Evolutionary conservation across 2,113 vertebrate species (phyloP).

Genomic region (Agapornis roseicollis): DNA sequence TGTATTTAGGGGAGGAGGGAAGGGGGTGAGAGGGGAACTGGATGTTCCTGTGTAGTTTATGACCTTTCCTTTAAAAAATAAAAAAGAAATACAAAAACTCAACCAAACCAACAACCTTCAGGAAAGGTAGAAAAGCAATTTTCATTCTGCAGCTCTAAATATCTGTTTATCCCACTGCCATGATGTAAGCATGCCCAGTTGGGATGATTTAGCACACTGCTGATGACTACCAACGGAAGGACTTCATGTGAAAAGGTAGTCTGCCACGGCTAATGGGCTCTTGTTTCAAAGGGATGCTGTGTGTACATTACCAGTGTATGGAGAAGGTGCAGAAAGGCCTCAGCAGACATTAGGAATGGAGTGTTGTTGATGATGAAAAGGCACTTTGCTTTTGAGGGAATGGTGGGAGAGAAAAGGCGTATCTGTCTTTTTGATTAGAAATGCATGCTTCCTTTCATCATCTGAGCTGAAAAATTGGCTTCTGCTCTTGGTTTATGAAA

Average conservation of each 20-base stretch:
- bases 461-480: constrained; percentile 83
- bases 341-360: constrained; percentile 81
- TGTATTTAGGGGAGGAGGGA: background rate
- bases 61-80: constrained; percentile 21
- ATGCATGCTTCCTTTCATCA: constrained; percentile 86
- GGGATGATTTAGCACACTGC: constrained; percentile 74
- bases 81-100: background rate
- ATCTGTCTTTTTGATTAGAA: constrained; percentile 87
- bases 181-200: constrained; percentile 72
- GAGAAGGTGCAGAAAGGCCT: constrained; percentile 81
- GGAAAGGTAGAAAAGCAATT: constrained; percentile 66
- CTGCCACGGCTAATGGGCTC: constrained; percentile 80
- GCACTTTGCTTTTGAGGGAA: constrained; percentile 82
- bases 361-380: constrained; percentile 85
- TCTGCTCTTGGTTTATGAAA: constrained; percentile 84
- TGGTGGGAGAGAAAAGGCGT: constrained; percentile 79
- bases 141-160: constrained; percentile 68
- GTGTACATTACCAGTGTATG: constrained; percentile 78
- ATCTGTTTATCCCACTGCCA: constrained; percentile 65
- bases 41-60: constrained; percentile 37
- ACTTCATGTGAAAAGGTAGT: constrained; percentile 79
- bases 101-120: background rate
- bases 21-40: background rate
- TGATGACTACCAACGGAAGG: constrained; percentile 78
- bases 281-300: constrained; percentile 80